These are phyloP conservation scores for Zalophus californianus DNA, from an alignment of 2,797 vertebrate genomes.

Conservation along the genomic window DNA sequence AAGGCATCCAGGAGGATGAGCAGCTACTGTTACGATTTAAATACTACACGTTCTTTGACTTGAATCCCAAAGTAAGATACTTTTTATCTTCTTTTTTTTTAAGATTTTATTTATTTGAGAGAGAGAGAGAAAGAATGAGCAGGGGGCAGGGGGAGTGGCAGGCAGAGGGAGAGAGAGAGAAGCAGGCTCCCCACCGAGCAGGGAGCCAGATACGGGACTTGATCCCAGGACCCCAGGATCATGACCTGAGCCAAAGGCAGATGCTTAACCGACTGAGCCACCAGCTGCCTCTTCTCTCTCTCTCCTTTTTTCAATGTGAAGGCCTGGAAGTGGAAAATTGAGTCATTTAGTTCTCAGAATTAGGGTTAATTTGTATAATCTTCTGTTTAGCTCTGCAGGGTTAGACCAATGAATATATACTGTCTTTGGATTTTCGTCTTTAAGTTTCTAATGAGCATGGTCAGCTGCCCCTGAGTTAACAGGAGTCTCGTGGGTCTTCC, in stretches of 20 bases:
- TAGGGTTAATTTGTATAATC: not conserved
- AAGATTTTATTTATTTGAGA: not conserved
- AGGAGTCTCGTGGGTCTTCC: not conserved
- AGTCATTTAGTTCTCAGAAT: not conserved
- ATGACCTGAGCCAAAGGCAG: not conserved
- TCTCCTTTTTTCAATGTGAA: constrained; percentile 15
- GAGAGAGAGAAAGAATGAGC: not conserved
- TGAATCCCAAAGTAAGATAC: constrained; percentile 96
- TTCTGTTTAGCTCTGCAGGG: not conserved
- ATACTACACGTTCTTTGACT: constrained; percentile 98
- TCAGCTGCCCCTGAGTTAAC: not conserved
- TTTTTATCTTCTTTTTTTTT: not conserved
- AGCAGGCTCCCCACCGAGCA: not conserved
- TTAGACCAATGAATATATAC: not conserved
- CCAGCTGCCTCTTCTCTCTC: not conserved
- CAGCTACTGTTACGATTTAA: constrained; percentile 96
- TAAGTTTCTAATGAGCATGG: not conserved
- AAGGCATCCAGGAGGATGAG: constrained; percentile 94
- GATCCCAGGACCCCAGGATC: not conserved
- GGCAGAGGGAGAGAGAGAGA: not conserved
- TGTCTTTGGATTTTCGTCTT: not conserved
- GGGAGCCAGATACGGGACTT: not conserved
- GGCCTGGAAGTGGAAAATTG: not conserved
- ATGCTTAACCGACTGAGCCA: not conserved
- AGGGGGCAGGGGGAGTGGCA: not conserved